Base-by-base conservation (phyloP, 1,140 invertebrate genomes). In the Panagrolaimus sp. region DNA sequence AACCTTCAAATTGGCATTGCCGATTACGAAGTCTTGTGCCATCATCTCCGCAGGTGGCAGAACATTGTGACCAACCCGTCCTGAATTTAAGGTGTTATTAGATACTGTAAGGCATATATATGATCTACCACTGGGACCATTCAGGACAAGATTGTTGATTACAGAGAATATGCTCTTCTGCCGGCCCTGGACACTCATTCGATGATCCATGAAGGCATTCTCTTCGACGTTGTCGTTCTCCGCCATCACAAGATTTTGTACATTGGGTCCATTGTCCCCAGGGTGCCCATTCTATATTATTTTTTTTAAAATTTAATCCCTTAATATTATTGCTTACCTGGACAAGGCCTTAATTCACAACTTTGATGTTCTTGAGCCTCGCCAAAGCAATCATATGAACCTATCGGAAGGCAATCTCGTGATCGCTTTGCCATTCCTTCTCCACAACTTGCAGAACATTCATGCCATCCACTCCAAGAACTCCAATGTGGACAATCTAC, bases 401-500 rank as follows among this genome's bases (percentile, higher is more conserved):
- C 63, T 1, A 64, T 21, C 14, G 63, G 63, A 17, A 38, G 21
- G 12, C 32, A 67, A 2, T 67, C 44, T 48, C 65, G 77, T 65
- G 77, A 75, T 15, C 72, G 38, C 55, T 73, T 58, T 14, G 52
- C 21, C 21, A 58, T 74, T 1, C 72, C 72, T 15, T 21, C 28
- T 48, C 73, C 72, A 64, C 72, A 73, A 17, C 68, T 32, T 17
- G 71, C 70, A 6, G 66, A 71, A 43, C 72, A 73, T 28, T 74
- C 67, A 9, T 68, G 46, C 69, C 69, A 71, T 7, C 52, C 17
- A 14, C 17, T n/a, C 69, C 69, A 72, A 15, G 66, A 15, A 0
- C 74, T 68, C 73, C 73, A 76, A 26, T 43, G 9, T 1, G 72
- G 69, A 76, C 72, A 76, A 17, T 52, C 46, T n/a, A 38, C 28